Evolutionary conservation across 2,797 vertebrate genomes (phyloP), one percentile per base, ranked within the genome.

Genomic region (Acridotheres tristis): DNA sequence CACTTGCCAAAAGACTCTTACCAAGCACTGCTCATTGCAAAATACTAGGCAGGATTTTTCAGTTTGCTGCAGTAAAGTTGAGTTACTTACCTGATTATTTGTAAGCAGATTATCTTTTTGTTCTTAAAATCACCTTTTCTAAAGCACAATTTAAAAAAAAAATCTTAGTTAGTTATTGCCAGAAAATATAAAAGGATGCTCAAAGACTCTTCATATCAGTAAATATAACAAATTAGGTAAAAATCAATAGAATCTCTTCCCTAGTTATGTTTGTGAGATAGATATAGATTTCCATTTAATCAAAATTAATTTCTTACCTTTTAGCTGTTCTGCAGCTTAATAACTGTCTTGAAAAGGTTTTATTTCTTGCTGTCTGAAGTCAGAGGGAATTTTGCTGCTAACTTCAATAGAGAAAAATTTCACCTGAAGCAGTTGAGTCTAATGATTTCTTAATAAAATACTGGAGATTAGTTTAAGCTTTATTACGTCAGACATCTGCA

Each of bases 401-500:
- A 83, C 20, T 92, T 89, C 65, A 62, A 36, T 53, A 15, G 30
- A 83, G 75, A 87, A 89, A 85, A 54, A 71, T 75, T 88, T 92
- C 51, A 85, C 54, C 42, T 3, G 9, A 94, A 95, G 69, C 13
- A 84, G 25, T 78, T 92, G 71, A 65, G 29, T 43, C 42, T 88
- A 94, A 81, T 78, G 84, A 89, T 88, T 89, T 93, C 71, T 90
- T 90, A 86, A 80, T 91, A 88, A 88, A 93, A 93, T 74, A 72
- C 16, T 58, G 47, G 58, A 96, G 40, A 36, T 36, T 77, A 67
- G 32, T 79, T 88, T 83, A 87, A 96, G 66, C 7, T 94, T 88
- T 72, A 61, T 74, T 85, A 85, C 1, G 0, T 89, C 81, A 88
- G 72, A 69, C 78, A 89, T 69, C 27, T 80, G 40, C 72, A 71